A percentile compares a stretch with the other conserved stretches of the same genome.
Conservation (phyloP, 92 coral and sea anemone species). For the Virgularia gustaviana region DNA sequence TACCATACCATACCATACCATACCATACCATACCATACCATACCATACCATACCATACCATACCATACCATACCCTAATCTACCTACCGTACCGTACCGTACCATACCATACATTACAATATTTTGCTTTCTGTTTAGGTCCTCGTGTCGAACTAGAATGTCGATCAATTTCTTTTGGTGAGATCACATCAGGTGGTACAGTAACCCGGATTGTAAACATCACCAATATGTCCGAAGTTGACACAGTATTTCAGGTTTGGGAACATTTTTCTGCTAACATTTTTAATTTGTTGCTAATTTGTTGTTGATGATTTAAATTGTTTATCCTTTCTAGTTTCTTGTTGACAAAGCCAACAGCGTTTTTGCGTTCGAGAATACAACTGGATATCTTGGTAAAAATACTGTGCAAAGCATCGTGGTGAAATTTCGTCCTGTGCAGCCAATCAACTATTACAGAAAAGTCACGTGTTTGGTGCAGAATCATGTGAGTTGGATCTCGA, state of each 20-base stretch:
- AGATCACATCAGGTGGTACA: slow-evolving; percentile 71
- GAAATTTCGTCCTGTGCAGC: slow-evolving; percentile 65
- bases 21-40: slow-evolving; percentile 11
- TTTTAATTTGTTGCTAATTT: not conserved
- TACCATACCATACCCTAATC: slow-evolving; percentile 4
- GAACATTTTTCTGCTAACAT: not conserved
- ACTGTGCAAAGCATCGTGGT: slow-evolving; percentile 61
- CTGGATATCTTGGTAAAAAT: slow-evolving; percentile 73
- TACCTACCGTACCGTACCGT: not conserved
- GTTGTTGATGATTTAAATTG: not conserved
- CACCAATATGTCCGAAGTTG: slow-evolving; percentile 62
- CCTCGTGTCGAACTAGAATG: slow-evolving; percentile 71
- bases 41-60: slow-evolving; percentile 6
- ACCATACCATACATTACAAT: not conserved
- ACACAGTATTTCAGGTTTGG: slow-evolving; percentile 82
- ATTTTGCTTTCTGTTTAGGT: slow-evolving; percentile 45
- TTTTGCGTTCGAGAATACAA: slow-evolving; percentile 65
- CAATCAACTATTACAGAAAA: slow-evolving; percentile 84
- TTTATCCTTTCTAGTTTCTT: slow-evolving; percentile 59
- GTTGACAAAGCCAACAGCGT: slow-evolving; percentile 87
- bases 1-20: slow-evolving; percentile 4
- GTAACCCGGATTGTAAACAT: slow-evolving; percentile 75
- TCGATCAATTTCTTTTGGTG: slow-evolving; percentile 72
- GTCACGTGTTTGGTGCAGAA: slow-evolving; percentile 83
- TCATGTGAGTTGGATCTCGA: slow-evolving; percentile 62